Evolutionary conservation across 2,797 vertebrate species (phyloP).

Genomic region (Silurus aristotelis): DNA sequence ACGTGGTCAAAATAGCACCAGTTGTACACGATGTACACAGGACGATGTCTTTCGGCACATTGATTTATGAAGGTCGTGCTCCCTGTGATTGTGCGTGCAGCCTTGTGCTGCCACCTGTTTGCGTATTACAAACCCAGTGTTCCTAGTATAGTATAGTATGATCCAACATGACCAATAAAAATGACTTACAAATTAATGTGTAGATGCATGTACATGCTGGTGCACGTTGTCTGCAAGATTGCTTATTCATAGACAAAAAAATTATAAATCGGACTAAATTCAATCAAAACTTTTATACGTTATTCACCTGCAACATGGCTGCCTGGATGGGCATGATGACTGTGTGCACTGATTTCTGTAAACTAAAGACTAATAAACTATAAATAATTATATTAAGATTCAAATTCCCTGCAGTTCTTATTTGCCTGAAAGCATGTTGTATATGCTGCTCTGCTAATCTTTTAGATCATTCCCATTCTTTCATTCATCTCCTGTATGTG

Average conservation of each 20-base stretch:
- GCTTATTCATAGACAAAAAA: neutral
- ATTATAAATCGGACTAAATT: neutral
- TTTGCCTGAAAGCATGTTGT: neutral
- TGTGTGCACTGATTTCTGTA: neutral
- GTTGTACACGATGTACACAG: no score
- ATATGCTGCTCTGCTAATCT: neutral
- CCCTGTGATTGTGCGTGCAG: no score
- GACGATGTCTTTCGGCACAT: no score
- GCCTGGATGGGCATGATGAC: neutral
- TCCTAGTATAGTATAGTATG: no score
- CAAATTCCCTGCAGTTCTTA: neutral
- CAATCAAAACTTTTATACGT: neutral
- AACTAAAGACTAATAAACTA: neutral
- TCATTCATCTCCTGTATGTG: neutral
- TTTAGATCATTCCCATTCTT: neutral
- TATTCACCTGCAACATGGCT: neutral
- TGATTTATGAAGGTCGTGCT: no score
- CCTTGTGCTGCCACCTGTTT: neutral
- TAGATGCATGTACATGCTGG: neutral
- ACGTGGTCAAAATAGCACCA: no score
- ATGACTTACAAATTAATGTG: neutral
- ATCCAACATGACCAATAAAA: neutral
- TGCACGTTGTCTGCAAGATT: neutral
- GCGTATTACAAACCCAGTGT: neutral
- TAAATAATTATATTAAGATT: neutral